phyloP scores from a whole-genome alignment of 2,113 vertebrate species.

The Lates calcarifer region DNA sequence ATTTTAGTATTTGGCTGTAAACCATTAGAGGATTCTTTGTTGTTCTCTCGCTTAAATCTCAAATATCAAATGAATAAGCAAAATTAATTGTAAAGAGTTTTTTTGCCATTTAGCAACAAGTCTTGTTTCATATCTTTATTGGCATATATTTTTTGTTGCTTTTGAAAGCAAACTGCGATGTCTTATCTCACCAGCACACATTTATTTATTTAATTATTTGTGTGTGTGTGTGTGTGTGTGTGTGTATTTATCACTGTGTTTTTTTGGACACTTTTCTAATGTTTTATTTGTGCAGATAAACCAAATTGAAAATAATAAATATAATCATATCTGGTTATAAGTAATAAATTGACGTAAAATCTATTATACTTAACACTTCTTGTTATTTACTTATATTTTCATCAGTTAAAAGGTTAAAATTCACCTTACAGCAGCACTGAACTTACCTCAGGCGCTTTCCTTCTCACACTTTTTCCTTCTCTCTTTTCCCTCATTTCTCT shows the following conservation, averaged over 20 bases:
- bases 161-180: conserved; percentile 19
- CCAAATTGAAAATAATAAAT: neutral
- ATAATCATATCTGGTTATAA: neutral
- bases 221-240: too few species aligned
- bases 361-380: neutral
- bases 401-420: conserved; percentile 16
- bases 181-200: neutral
- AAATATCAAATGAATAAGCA: conserved; percentile 5
- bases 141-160: conserved; percentile 11
- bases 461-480: conserved; percentile 18
- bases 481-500: conserved; percentile 23
- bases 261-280: conserved; percentile 15
- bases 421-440: conserved; percentile 20
- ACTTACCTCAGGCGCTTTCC: conserved; percentile 25
- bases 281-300: neutral
- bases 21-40: neutral
- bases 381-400: neutral
- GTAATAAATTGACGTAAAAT: neutral
- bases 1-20: conserved; percentile 8
- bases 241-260: conserved; percentile 6
- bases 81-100: conserved; percentile 19
- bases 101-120: conserved; percentile 43
- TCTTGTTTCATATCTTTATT: conserved; percentile 22
- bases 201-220: neutral
- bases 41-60: conserved; percentile 32